Conservation (phyloP, 2,113 vertebrate genomes). For the Geococcyx californianus region DNA sequence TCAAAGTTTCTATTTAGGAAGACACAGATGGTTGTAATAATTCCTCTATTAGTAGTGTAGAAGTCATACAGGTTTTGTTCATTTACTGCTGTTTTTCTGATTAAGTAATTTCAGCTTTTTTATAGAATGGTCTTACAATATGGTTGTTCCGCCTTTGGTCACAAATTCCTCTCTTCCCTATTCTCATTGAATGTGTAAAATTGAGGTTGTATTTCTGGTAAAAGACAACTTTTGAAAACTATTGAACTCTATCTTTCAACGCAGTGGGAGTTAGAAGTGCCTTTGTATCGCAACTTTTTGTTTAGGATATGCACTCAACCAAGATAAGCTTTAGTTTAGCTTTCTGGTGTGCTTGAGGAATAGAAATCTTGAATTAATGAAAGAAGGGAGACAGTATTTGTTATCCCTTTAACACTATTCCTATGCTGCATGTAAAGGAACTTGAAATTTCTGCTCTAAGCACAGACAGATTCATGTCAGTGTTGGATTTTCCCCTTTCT, state of each 20-base stretch:
- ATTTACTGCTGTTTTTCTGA: not conserved
- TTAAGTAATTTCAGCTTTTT: not conserved
- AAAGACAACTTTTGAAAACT: not conserved
- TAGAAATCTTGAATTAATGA: not conserved
- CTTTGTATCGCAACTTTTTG: conserved; percentile 20
- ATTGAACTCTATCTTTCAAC: not conserved
- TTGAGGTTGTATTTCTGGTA: not conserved
- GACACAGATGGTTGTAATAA: not conserved
- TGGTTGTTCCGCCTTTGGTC: not conserved
- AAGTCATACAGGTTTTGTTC: not conserved
- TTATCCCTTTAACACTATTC: not conserved
- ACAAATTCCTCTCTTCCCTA: not conserved
- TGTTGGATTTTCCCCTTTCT: not conserved
- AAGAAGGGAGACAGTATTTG: not conserved
- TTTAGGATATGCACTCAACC: not conserved
- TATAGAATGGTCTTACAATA: not conserved
- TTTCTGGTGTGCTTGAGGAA: not conserved
- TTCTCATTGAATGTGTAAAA: not conserved
- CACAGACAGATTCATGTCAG: not conserved
- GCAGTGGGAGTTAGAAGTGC: conserved; percentile 17
- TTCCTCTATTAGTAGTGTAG: not conserved
- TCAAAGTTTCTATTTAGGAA: conserved; percentile 1
- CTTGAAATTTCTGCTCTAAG: not conserved
- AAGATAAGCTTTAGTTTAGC: not conserved
- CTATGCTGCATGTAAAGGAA: not conserved